phyloP scores from a whole-genome alignment of 2,888 invertebrate genomes.

The Pachycephus smyrnensis region DNA sequence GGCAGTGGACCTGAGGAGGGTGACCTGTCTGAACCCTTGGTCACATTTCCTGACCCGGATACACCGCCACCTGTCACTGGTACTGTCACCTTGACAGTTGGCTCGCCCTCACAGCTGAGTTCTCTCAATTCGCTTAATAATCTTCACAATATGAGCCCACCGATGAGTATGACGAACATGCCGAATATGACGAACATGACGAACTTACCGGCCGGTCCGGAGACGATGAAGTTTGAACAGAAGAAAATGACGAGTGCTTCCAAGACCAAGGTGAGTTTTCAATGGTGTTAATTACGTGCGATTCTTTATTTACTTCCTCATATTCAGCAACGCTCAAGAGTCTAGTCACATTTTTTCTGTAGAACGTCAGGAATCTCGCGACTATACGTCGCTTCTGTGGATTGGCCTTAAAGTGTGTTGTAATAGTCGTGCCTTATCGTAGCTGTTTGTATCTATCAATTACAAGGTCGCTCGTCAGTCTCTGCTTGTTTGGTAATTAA shows the following conservation, averaged over 20 bases:
- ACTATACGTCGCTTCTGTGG: neutral
- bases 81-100: slow-evolving; percentile 64
- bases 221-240: slow-evolving; percentile 86
- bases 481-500: neutral
- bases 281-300: neutral
- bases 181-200: slow-evolving; percentile 46
- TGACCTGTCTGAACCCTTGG: slow-evolving; percentile 74
- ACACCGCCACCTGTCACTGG: slow-evolving; percentile 73
- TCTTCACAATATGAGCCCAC: slow-evolving; percentile 54
- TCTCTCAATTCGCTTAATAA: slow-evolving; percentile 59
- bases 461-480: neutral
- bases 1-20: slow-evolving; percentile 53
- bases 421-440: neutral
- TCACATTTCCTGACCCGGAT: slow-evolving; percentile 85
- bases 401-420: neutral
- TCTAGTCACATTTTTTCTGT: neutral
- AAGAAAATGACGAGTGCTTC: slow-evolving; percentile 84
- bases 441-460: neutral
- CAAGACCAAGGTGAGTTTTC: slow-evolving; percentile 74
- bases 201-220: slow-evolving; percentile 61
- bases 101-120: slow-evolving; percentile 66
- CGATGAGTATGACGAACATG: slow-evolving; percentile 46
- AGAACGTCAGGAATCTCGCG: neutral
- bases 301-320: neutral
- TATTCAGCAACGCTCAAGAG: neutral